phyloP scores from a whole-genome alignment of 2,797 vertebrate genomes.

The Sebastes hopkinsi region DNA sequence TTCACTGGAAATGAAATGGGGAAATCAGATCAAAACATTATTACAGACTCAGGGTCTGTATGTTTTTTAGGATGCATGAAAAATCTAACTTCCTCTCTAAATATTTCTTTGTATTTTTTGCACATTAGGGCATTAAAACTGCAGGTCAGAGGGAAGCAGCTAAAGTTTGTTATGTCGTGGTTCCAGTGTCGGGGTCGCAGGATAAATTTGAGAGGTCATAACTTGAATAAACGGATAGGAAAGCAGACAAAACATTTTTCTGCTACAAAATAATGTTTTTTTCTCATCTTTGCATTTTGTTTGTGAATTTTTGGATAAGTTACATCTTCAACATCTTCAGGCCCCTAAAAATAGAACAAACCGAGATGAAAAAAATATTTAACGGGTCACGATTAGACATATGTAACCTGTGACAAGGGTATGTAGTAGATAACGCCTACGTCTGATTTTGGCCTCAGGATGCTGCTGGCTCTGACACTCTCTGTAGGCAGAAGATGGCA shows the following conservation, averaged over 20 bases:
- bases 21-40: not conserved
- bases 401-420: not conserved
- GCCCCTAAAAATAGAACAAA: not conserved
- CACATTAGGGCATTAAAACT: not conserved
- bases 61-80: not conserved
- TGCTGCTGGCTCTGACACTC: not conserved
- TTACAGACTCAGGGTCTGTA: not conserved
- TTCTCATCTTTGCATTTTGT: not conserved
- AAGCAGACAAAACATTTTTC: not conserved
- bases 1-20: not conserved
- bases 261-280: not conserved
- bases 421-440: not conserved
- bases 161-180: not conserved
- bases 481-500: not conserved
- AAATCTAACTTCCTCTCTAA: not conserved
- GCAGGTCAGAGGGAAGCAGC: not conserved
- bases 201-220: not conserved
- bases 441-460: not conserved
- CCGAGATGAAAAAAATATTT: not conserved
- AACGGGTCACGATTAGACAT: not conserved
- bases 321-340: not conserved
- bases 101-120: not conserved
- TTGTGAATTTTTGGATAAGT: not conserved
- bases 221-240: not conserved
- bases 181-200: rapidly evolving